These are phyloP conservation scores for Acronicta aceris DNA, from an alignment of 2,888 invertebrate species.

Conservation along the genomic window DNA sequence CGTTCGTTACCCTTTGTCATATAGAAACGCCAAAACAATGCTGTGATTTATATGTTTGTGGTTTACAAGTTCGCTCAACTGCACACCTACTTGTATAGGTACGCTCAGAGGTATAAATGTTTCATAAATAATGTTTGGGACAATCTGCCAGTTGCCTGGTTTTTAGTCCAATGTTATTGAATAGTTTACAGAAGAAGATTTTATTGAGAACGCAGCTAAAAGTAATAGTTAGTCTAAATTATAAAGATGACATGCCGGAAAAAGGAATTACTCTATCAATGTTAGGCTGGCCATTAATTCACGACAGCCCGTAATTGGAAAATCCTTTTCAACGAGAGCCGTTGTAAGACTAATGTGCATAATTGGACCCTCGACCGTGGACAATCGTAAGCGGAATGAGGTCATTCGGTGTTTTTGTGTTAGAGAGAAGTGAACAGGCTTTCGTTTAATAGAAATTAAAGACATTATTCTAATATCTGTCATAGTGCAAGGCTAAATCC, in stretches of 20 bases:
- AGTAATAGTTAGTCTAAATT: conserved; percentile 33
- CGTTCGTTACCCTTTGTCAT: conserved; percentile 66
- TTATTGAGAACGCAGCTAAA: conserved; percentile 15
- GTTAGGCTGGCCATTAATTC: conserved; percentile 76
- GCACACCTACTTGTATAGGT: conserved; percentile 41
- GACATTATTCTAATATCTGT: conserved; percentile 55
- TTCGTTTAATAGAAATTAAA: conserved; percentile 59
- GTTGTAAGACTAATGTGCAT: conserved; percentile 73
- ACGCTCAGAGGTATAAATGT: conserved; percentile 37
- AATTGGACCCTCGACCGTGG: conserved; percentile 77
- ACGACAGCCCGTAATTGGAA: conserved; percentile 76
- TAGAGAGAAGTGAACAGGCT: conserved; percentile 54
- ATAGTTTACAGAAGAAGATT: conserved; percentile 28
- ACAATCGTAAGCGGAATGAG: conserved; percentile 73
- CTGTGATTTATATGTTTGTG: conserved; percentile 73
- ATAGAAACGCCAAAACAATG: conserved; percentile 74
- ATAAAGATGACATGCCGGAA: conserved; percentile 67
- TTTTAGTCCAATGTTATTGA: conserved; percentile 35
- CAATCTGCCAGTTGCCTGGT: conserved; percentile 34
- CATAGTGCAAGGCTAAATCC: conserved; percentile 7
- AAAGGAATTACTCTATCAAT: conserved; percentile 73
- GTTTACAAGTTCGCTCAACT: conserved; percentile 60
- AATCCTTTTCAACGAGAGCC: conserved; percentile 77
- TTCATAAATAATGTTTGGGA: conserved; percentile 50
- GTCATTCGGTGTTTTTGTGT: conserved; percentile 64